Evolutionary conservation across 2,113 vertebrate species (phyloP).

Genomic region (Megalops atlanticus): DNA sequence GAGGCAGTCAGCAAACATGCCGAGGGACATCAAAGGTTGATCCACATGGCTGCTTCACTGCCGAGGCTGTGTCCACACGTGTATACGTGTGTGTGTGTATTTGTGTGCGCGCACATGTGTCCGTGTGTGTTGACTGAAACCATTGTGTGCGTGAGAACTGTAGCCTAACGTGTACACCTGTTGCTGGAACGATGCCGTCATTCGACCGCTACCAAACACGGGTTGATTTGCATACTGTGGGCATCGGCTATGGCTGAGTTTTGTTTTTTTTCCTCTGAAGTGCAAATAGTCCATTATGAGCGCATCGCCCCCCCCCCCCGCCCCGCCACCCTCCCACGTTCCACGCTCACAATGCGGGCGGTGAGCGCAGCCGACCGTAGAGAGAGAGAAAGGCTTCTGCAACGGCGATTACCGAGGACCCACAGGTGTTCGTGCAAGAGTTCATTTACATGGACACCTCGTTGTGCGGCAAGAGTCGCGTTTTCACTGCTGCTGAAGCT

Average conservation of each 20-base stretch:
- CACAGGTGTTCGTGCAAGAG: slow-evolving; percentile 22
- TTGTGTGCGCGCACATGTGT: background rate
- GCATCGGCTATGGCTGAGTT: slow-evolving; percentile 34
- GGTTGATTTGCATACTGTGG: slow-evolving; percentile 37
- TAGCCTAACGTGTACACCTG: slow-evolving; percentile 63
- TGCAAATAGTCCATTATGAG: slow-evolving; percentile 50
- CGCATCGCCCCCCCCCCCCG: slow-evolving; percentile 20
- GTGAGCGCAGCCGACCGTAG: background rate
- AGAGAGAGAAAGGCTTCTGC: slow-evolving; percentile 9
- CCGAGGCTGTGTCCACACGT: background rate
- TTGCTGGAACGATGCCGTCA: slow-evolving; percentile 20
- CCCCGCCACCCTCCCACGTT: slow-evolving; percentile 29
- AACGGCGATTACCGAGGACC: slow-evolving; percentile 1
- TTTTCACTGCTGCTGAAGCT: background rate
- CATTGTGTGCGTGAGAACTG: slow-evolving; percentile 41
- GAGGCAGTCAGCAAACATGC: slow-evolving; percentile 32
- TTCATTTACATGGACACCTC: background rate
- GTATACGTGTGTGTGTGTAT: background rate
- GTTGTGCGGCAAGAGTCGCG: background rate
- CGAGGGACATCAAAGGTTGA: slow-evolving; percentile 28
- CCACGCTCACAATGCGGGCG: slow-evolving; percentile 8
- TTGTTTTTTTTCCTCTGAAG: too few species aligned
- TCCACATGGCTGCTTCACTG: slow-evolving; percentile 6
- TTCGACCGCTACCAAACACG: slow-evolving; percentile 18
- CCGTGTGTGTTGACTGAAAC: slow-evolving; percentile 44